Conservation (phyloP, 1,140 invertebrate species). For the Drosophila erecta region DNA sequence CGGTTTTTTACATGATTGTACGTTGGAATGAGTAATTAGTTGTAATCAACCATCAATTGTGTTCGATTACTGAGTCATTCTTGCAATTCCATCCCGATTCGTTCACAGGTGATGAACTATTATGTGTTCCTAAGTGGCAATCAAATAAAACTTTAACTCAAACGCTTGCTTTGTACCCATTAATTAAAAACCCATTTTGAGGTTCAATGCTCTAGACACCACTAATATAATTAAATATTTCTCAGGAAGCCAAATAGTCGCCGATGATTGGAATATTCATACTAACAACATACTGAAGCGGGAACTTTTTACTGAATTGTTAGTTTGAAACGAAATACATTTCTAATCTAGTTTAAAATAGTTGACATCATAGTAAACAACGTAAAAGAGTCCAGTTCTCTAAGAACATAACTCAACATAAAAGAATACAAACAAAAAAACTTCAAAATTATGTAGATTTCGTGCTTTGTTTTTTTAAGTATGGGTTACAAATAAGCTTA, state of each 20-base stretch:
- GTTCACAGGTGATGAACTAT: neutral
- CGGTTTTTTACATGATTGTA: constrained; percentile 10
- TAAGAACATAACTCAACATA: no score
- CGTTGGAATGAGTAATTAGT: constrained; percentile 26
- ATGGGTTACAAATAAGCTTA: no score
- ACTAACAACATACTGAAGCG: no score
- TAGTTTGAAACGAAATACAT: no score
- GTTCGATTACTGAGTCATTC: constrained; percentile 8
- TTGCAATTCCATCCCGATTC: neutral
- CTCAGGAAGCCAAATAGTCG: neutral
- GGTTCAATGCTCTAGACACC: constrained; percentile 5
- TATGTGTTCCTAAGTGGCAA: neutral
- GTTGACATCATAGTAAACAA: no score
- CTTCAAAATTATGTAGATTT: no score
- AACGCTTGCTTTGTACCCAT: neutral
- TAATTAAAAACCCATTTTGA: neutral
- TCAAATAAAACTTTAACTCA: neutral
- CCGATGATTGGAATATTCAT: no score
- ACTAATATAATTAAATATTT: neutral
- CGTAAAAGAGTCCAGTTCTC: no score
- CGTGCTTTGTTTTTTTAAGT: no score
- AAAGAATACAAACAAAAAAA: no score
- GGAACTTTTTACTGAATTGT: no score
- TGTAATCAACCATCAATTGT: constrained; percentile 14
- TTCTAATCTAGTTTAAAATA: no score